Evolutionary conservation across 2,113 vertebrate species (phyloP).

Genomic region (Xerus inauris): DNA sequence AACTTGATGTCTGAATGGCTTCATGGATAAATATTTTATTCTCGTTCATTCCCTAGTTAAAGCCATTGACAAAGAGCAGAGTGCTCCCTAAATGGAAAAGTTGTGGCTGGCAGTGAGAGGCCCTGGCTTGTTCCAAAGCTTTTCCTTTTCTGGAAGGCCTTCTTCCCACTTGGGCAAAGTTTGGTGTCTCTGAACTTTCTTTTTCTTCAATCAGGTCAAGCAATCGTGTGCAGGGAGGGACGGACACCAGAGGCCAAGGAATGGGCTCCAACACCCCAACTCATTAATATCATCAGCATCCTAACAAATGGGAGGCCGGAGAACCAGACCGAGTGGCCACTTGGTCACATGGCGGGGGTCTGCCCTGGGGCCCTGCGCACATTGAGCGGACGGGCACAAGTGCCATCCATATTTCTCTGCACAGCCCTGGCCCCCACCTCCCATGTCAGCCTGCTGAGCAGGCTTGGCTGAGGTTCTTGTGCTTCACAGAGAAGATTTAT

Average conservation of each 20-base stretch:
- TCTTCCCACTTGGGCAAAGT: conserved; percentile 57
- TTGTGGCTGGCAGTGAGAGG: not conserved
- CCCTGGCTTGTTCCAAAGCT: not conserved
- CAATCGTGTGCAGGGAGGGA: conserved; percentile 75
- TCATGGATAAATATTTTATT: not conserved
- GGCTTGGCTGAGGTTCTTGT: conserved; percentile 90
- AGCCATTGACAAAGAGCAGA: not conserved
- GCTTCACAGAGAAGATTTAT: conserved; percentile 95
- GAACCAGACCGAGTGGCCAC: conserved; percentile 90
- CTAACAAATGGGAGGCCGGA: conserved; percentile 90
- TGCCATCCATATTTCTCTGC: conserved; percentile 87
- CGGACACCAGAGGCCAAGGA: conserved; percentile 79
- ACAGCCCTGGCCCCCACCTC: conserved; percentile 87
- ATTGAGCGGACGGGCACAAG: conserved; percentile 89
- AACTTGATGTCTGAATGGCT: not conserved
- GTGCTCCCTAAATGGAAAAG: not conserved
- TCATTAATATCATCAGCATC: conserved; percentile 87
- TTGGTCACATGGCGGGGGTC: conserved; percentile 92
- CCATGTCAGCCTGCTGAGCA: conserved; percentile 91
- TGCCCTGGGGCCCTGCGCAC: conserved; percentile 91
- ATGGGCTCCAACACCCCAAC: conserved; percentile 79
- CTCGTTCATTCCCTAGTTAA: not conserved
- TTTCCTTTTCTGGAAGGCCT: conserved; percentile 46
- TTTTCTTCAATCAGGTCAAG: conserved; percentile 83
- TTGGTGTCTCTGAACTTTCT: conserved; percentile 67